These are phyloP conservation scores for Geophilus truncorum DNA, from an alignment of 2,888 invertebrate species.

Conservation along the genomic window DNA sequence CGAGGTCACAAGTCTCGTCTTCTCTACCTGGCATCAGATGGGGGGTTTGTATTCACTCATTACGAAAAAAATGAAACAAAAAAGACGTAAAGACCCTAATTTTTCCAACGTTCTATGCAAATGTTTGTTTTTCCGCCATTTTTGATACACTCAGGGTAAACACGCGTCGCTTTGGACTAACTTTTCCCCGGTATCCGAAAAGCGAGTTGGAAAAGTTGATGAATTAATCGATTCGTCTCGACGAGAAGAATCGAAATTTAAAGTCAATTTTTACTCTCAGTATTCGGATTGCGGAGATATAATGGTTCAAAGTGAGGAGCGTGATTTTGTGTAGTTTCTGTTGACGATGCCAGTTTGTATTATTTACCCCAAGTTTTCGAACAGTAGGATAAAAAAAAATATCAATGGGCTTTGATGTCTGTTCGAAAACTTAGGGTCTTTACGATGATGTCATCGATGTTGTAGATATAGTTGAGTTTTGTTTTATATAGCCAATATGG, in stretches of 20 bases:
- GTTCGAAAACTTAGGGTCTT: conserved; percentile 10
- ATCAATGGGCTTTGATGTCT: background rate
- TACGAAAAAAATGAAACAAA: background rate
- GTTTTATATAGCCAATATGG: background rate
- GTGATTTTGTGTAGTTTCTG: no score
- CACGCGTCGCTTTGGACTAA: no score
- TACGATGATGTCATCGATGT: background rate
- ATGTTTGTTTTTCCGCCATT: background rate
- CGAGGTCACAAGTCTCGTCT: conserved; percentile 85
- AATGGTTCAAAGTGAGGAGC: no score
- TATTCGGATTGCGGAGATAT: no score
- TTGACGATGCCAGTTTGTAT: background rate
- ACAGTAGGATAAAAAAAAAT: background rate
- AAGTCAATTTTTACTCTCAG: no score
- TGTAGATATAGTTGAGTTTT: background rate
- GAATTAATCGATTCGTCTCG: no score
- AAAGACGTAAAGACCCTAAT: conserved; percentile 31
- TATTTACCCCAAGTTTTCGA: background rate
- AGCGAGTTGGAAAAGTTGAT: no score
- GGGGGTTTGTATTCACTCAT: conserved; percentile 66
- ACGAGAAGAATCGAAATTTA: no score
- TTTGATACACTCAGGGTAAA: background rate
- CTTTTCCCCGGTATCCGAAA: background rate
- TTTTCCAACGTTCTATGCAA: background rate
- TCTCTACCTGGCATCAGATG: conserved; percentile 80